Evolutionary conservation across 2,888 invertebrate genomes (phyloP), one percentile per base, ranked within the genome.

Genomic region (Trissolcus brochymenae): DNA sequence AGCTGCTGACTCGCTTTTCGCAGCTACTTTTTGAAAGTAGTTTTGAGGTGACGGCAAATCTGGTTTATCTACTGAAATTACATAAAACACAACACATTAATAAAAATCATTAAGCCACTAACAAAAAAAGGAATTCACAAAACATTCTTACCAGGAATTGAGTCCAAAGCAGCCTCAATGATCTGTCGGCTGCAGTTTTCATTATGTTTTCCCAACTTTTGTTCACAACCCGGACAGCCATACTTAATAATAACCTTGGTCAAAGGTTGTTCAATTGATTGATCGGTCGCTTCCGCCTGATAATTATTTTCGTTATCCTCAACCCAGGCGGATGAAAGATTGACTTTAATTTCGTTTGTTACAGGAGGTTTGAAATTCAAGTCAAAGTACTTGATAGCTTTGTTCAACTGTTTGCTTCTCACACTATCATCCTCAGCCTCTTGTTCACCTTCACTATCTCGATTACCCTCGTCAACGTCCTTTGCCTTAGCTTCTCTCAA

Each of bases 331-430:
- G 75, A 59, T 9, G 76, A 73, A 3, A 81, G 50, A 21, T 79
- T 81, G 11, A 83, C 72, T 16, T 82, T 86, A 0, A 81, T 79
- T 3, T 82, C 79, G 4, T 81, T 74, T 0, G 71, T 49, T 6
- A 78, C 16, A 0, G 71, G 61, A 7, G 77, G 55, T 3, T 79
- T 79, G 0, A 78, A 57, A 13, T 84, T 82, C 1, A 81, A 68
- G 50, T 87, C 88, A n/a, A 87, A 87, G 35, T 84, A 85, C n/a
- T 82, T 82, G 14, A 88, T 64, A 0, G 87, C 85, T 62, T 81
- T 83, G 4, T 82, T 83, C 16, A 87, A 87, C 4, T 87, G 86
- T 25, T 81, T 80, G 3, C 60, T 57, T 11, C 73, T 40, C 9
- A 68, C 65, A 9, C 70, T 76, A n/a, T 64, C 66, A 1, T 59